phyloP scores from a whole-genome alignment of 2,113 vertebrate species.

The Oryzias woworae region DNA sequence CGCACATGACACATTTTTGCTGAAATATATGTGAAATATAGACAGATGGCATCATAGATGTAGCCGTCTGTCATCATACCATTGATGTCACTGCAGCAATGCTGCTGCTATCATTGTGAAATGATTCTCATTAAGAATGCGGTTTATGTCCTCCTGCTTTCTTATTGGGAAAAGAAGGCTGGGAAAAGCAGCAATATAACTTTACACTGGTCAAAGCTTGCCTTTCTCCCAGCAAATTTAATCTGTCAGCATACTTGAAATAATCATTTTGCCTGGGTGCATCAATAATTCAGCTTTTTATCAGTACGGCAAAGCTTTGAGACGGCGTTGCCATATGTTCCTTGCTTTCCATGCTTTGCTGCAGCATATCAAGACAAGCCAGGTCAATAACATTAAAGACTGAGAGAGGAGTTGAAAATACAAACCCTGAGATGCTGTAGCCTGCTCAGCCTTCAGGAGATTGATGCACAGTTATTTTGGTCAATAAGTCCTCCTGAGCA shows the following conservation, averaged over 20 bases:
- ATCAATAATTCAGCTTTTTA: slow-evolving; percentile 21
- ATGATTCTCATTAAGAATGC: slow-evolving; percentile 55
- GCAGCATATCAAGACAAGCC: slow-evolving; percentile 51
- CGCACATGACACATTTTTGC: slow-evolving; percentile 57
- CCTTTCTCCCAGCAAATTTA: slow-evolving; percentile 15
- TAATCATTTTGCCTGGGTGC: slow-evolving; percentile 18
- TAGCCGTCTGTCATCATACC: slow-evolving; percentile 68
- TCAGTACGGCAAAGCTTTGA: slow-evolving; percentile 33
- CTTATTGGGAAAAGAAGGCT: slow-evolving; percentile 39
- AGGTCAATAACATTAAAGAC: slow-evolving; percentile 70
- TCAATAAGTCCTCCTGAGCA: slow-evolving; percentile 79
- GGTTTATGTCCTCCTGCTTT: slow-evolving; percentile 46
- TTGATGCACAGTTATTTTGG: slow-evolving; percentile 78
- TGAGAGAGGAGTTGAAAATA: slow-evolving; percentile 64
- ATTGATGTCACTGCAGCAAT: slow-evolving; percentile 62
- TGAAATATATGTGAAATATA: slow-evolving; percentile 59
- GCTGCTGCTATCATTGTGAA: slow-evolving; percentile 55
- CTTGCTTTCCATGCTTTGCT: slow-evolving; percentile 23
- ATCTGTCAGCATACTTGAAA: slow-evolving; percentile 14
- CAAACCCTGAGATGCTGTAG: slow-evolving; percentile 62
- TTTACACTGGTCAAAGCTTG: slow-evolving; percentile 25
- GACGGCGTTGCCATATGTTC: slow-evolving; percentile 29
- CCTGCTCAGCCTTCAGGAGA: slow-evolving; percentile 73
- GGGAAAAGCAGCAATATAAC: slow-evolving; percentile 27
- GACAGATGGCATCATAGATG: slow-evolving; percentile 65